These are phyloP conservation scores for Hedya salicella DNA, from an alignment of 2,888 invertebrate genomes.

Conservation along the genomic window DNA sequence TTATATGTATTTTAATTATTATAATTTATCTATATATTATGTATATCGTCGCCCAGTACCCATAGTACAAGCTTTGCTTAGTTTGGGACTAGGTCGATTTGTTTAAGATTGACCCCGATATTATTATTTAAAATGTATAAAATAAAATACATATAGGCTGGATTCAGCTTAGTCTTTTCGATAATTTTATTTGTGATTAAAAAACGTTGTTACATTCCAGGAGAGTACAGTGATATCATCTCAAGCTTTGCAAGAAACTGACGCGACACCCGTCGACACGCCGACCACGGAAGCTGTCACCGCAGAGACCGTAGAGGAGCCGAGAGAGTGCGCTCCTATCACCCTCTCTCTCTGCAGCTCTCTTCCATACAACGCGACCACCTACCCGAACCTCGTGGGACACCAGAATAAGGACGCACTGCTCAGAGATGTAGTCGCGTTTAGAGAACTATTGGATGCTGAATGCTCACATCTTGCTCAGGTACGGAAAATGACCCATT, in stretches of 20 bases:
- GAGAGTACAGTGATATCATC: conserved; percentile 80
- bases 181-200: too few relatives aligned
- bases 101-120: too few relatives aligned
- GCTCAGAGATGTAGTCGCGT: conserved; percentile 90
- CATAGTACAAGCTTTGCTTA: too few relatives aligned
- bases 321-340: conserved; percentile 88
- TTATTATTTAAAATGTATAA: too few relatives aligned
- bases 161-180: too few relatives aligned
- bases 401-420: conserved; percentile 88
- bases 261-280: conserved; percentile 66
- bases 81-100: too few relatives aligned
- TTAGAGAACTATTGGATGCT: conserved; percentile 94
- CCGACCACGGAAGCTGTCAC: conserved; percentile 73
- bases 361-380: conserved; percentile 91
- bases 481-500: conserved; percentile 63
- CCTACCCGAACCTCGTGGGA: conserved; percentile 92
- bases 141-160: too few relatives aligned
- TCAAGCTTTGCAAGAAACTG: conserved; percentile 71
- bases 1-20: too few relatives aligned
- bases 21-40: too few relatives aligned
- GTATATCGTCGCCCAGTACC: too few relatives aligned
- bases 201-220: conserved; percentile 65
- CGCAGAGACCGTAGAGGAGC: conserved; percentile 80
- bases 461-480: conserved; percentile 95
- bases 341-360: conserved; percentile 88